phyloP scores from a whole-genome alignment of 2,113 vertebrate species.

The Rhagologus leucostigma region DNA sequence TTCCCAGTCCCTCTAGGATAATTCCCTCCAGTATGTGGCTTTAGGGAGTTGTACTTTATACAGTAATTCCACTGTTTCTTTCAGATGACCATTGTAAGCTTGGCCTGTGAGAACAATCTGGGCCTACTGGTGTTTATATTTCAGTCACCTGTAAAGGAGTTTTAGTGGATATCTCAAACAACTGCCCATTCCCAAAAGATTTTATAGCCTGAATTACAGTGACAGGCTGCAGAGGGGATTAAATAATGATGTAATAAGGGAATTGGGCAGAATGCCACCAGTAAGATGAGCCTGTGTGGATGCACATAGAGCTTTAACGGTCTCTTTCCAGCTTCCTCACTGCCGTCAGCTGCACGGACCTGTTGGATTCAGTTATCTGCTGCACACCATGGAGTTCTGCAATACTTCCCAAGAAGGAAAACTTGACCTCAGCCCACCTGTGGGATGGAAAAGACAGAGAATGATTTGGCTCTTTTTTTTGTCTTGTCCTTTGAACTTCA shows the following conservation, averaged over 20 bases:
- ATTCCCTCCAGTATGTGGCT: neutral
- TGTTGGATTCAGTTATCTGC: neutral
- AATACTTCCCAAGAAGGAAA: neutral
- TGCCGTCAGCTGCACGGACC: neutral
- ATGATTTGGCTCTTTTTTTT: neutral
- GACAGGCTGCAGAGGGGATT: neutral
- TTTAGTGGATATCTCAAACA: neutral
- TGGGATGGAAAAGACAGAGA: neutral
- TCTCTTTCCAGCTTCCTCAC: neutral
- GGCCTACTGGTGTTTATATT: neutral
- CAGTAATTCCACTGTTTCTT: neutral
- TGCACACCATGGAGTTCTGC: neutral
- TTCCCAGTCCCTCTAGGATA: neutral
- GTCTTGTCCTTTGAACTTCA: neutral
- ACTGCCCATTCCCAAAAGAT: neutral
- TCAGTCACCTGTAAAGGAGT: neutral
- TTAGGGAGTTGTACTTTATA: neutral
- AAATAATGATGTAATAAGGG: neutral
- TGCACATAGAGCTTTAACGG: neutral
- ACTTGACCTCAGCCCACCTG: neutral
- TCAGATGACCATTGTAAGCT: neutral
- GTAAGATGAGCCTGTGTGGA: neutral
- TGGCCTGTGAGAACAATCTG: neutral
- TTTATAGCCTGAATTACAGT: neutral
- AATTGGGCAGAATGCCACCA: neutral